Percentiles rank a stretch among this genome's conserved stretches.
These are phyloP conservation scores for Sigmodon hispidus DNA, from an alignment of 2,113 vertebrate genomes.

Conservation along the genomic window DNA sequence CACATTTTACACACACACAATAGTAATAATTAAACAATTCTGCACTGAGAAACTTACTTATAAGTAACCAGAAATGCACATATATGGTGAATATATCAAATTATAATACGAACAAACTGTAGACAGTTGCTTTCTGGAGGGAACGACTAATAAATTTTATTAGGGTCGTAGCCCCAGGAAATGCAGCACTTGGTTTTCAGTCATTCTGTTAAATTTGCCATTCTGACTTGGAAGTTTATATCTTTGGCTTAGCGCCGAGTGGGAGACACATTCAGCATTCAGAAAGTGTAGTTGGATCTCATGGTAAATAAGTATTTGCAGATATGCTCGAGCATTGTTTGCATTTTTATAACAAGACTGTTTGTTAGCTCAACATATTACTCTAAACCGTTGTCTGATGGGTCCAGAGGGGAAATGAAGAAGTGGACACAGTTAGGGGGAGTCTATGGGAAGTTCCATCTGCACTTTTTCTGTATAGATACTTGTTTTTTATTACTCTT, in stretches of 20 bases:
- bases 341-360: slow-evolving; percentile 19
- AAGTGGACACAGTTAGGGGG: background rate
- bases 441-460: background rate
- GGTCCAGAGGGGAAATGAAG: background rate
- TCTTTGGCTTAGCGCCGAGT: background rate
- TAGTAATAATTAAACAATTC: background rate
- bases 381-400: background rate
- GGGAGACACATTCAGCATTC: background rate
- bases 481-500: background rate
- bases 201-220: background rate
- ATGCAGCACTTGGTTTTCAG: background rate
- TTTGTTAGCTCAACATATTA: background rate
- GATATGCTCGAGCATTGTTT: background rate
- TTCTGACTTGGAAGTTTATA: background rate
- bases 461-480: background rate
- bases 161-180: background rate
- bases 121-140: background rate
- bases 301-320: background rate
- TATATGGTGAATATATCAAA: background rate
- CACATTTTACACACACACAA: background rate
- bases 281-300: background rate
- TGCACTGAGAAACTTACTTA: background rate
- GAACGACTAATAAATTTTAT: background rate
- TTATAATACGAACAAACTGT: background rate
- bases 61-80: background rate